Evolutionary conservation across 2,113 vertebrate species (phyloP).

Genomic region (Hyaena hyaena): DNA sequence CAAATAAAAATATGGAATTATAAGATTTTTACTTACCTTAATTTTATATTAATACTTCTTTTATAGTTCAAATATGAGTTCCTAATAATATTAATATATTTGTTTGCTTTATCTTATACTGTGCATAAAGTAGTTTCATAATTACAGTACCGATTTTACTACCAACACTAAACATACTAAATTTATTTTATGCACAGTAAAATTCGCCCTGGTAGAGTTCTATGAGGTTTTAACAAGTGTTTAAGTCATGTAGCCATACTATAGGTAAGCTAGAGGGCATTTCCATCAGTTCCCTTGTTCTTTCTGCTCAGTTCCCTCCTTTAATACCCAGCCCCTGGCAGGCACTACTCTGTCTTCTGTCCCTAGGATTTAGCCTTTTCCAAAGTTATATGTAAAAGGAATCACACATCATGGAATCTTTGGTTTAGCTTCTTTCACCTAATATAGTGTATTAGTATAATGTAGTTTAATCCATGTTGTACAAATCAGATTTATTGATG

Average conservation of each 20-base stretch:
- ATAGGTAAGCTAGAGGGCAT: background rate
- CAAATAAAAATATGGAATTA: background rate
- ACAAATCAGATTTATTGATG: background rate
- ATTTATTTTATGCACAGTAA: background rate
- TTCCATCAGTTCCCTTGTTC: background rate
- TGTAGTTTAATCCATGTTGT: background rate
- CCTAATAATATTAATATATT: background rate
- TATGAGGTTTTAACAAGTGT: background rate
- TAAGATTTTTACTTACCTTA: background rate
- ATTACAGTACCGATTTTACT: background rate
- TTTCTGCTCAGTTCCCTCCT: background rate
- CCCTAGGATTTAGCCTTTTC: background rate
- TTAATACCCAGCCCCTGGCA: background rate
- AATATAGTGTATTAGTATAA: background rate
- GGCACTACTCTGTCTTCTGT: background rate
- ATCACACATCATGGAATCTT: background rate
- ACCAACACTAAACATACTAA: background rate
- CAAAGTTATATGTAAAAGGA: background rate
- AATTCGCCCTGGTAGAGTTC: background rate
- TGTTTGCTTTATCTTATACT: background rate
- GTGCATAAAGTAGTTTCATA: background rate
- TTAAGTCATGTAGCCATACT: background rate
- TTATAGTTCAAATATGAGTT: background rate
- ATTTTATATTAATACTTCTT: constrained; percentile 4
- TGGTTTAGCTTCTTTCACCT: background rate